Evolutionary conservation across 2,797 vertebrate genomes (phyloP).

Genomic region (Anniella stebbinsi): DNA sequence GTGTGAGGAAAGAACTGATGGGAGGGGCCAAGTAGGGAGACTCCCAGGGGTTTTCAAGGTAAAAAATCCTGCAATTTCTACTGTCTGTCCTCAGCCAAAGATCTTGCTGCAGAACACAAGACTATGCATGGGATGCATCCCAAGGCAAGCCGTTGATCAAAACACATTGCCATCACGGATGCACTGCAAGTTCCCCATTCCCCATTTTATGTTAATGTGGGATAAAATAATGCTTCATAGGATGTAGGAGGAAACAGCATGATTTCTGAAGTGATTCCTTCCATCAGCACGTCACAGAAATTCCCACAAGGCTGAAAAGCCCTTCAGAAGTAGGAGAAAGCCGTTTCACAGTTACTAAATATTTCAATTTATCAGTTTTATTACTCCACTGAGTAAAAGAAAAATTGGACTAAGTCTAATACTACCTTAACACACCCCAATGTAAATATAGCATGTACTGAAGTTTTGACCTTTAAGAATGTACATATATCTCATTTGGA

Average conservation of each 20-base stretch:
- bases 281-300: fast-evolving
- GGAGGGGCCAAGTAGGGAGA: neutral
- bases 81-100: neutral
- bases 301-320: neutral
- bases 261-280: neutral
- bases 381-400: neutral
- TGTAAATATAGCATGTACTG: neutral
- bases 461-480: neutral
- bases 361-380: neutral
- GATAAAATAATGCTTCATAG: neutral
- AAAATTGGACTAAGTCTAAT: neutral
- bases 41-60: neutral
- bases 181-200: fast-evolving
- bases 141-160: neutral
- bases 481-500: neutral
- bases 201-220: neutral
- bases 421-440: neutral
- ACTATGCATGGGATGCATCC: neutral
- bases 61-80: neutral
- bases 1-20: neutral
- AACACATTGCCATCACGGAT: neutral
- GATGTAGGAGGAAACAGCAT: neutral
- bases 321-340: neutral
- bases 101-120: fast-evolving
- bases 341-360: neutral